phyloP scores from a whole-genome alignment of 2,113 vertebrate species.

The Lagopus leucura region DNA sequence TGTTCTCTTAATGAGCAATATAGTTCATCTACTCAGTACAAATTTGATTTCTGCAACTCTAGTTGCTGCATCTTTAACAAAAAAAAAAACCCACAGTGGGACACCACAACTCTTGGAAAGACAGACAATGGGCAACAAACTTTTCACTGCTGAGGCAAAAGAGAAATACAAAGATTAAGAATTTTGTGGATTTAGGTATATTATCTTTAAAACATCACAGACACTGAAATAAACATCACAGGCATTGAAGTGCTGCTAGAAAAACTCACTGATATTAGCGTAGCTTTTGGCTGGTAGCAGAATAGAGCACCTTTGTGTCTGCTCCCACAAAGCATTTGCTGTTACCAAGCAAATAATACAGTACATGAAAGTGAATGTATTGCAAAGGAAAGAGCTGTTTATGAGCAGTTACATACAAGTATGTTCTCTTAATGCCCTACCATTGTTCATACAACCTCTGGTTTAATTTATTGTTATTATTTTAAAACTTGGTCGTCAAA shows the following conservation, averaged over 20 bases:
- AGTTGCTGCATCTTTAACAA: neutral
- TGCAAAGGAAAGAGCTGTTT: neutral
- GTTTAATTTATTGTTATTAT: neutral
- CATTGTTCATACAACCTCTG: neutral
- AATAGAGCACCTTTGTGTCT: conserved; percentile 18
- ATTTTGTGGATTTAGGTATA: neutral
- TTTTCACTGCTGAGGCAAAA: neutral
- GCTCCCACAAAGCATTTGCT: neutral
- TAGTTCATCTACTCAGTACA: neutral
- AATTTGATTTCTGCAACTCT: neutral
- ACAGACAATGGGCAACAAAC: neutral
- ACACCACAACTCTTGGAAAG: neutral
- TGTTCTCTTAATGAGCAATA: neutral
- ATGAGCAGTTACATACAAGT: neutral
- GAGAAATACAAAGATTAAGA: neutral
- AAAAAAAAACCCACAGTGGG: neutral
- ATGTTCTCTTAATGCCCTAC: neutral
- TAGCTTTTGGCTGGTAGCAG: neutral
- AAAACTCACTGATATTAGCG: neutral
- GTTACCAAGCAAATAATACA: neutral
- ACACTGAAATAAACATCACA: neutral
- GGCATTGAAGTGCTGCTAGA: neutral
- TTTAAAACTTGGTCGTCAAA: conserved; percentile 9
- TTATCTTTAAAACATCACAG: neutral
- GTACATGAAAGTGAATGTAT: neutral